Percentiles rank a stretch among this genome's conserved stretches.
These are phyloP conservation scores for Pyrocephalus nanus DNA, from an alignment of 2,797 vertebrate genomes.

Conservation along the genomic window DNA sequence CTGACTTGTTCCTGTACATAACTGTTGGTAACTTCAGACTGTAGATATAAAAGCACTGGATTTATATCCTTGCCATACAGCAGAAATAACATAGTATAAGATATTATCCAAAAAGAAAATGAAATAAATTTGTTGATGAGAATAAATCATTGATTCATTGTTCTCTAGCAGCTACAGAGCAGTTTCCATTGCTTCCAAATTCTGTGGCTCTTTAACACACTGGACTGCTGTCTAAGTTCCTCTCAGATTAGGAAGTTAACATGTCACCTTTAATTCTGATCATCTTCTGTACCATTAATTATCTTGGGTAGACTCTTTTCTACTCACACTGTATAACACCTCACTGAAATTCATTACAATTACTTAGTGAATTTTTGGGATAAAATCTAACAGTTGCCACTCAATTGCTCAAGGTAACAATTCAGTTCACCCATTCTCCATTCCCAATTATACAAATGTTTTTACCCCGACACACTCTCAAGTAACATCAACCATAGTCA, in stretches of 20 bases:
- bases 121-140: neutral
- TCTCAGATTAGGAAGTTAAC: neutral
- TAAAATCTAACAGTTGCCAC: neutral
- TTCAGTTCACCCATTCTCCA: neutral
- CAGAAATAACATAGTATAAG: neutral
- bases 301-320: neutral
- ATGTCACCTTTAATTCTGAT: neutral
- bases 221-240: neutral
- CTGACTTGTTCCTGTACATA: neutral
- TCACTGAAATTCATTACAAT: neutral
- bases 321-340: neutral
- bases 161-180: neutral
- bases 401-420: neutral
- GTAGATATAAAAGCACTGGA: neutral
- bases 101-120: neutral
- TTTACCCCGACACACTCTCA: neutral
- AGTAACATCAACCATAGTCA: neutral
- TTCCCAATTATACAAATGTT: neutral
- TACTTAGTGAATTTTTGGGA: neutral
- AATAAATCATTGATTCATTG: neutral
- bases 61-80: neutral
- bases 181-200: neutral
- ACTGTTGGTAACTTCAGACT: neutral
- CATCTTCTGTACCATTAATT: neutral
- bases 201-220: neutral